Evolutionary conservation across 2,113 vertebrate genomes (phyloP).

Genomic region (Nycticorax nycticorax): DNA sequence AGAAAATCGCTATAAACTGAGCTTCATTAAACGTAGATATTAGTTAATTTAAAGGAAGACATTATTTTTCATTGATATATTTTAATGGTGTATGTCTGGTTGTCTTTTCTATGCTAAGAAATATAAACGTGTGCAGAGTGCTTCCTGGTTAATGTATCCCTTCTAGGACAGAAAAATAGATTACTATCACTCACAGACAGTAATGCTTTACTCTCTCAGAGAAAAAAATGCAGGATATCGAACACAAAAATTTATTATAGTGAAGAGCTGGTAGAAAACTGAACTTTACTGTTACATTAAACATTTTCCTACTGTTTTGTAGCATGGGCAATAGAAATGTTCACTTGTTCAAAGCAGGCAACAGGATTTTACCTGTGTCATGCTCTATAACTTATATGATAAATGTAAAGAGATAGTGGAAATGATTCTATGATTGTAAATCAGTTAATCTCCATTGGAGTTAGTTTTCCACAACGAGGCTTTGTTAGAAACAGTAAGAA

Average conservation of each 20-base stretch:
- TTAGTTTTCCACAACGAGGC: slow-evolving; percentile 35
- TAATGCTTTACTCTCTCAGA: slow-evolving; percentile 36
- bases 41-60: slow-evolving; percentile 76
- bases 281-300: slow-evolving; percentile 47
- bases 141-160: slow-evolving; percentile 60
- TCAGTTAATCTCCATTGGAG: slow-evolving; percentile 59
- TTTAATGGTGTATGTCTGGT: slow-evolving; percentile 68
- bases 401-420: slow-evolving; percentile 52
- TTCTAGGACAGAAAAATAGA: slow-evolving; percentile 68
- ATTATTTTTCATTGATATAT: slow-evolving; percentile 76
- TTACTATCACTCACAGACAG: slow-evolving; percentile 53
- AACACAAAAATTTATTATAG: slow-evolving; percentile 45
- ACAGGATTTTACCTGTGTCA: slow-evolving; percentile 18
- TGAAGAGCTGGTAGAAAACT: slow-evolving; percentile 27
- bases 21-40: slow-evolving; percentile 78
- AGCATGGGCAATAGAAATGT: slow-evolving; percentile 20
- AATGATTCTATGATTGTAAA: slow-evolving; percentile 58
- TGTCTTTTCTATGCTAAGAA: slow-evolving; percentile 68
- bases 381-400: slow-evolving; percentile 45
- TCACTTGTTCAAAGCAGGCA: slow-evolving; percentile 14
- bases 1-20: slow-evolving; percentile 76
- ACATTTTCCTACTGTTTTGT: slow-evolving; percentile 53
- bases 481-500: slow-evolving; percentile 40
- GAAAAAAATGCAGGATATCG: background rate
- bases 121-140: slow-evolving; percentile 61